Conservation (phyloP, 2,113 vertebrate genomes). For the Excalfactoria chinensis region DNA sequence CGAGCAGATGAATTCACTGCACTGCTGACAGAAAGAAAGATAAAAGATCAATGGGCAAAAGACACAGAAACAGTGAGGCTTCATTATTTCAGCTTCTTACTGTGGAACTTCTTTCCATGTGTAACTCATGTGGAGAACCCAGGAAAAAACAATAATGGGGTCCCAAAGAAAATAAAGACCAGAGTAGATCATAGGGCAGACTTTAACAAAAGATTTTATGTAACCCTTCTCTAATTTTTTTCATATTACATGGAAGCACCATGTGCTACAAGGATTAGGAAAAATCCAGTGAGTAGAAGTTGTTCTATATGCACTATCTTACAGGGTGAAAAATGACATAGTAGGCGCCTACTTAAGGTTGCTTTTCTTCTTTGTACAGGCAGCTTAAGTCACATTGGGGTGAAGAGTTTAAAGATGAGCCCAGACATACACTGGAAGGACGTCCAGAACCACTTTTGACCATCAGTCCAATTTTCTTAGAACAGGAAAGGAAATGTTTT, state of each 20-base stretch:
- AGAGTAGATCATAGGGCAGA: background rate
- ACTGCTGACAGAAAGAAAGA: background rate
- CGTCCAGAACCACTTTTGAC: background rate
- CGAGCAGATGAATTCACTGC: background rate
- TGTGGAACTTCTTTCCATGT: background rate
- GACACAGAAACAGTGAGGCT: background rate
- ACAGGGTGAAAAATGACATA: background rate
- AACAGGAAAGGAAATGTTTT: background rate
- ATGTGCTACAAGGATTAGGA: background rate
- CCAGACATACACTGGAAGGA: background rate
- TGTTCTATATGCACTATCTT: background rate
- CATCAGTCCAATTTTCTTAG: background rate
- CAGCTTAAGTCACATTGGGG: background rate
- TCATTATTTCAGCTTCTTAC: background rate
- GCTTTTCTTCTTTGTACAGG: background rate
- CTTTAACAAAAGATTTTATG: background rate
- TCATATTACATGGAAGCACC: background rate
- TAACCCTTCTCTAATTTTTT: background rate
- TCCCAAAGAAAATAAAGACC: background rate
- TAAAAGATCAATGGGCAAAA: background rate
- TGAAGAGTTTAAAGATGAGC: background rate
- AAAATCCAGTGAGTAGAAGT: background rate
- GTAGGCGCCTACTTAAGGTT: background rate
- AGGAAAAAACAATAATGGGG: background rate
- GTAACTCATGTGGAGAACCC: background rate